Conservation (phyloP, 1,140 invertebrate species). For the Bicyclus anynana region DNA sequence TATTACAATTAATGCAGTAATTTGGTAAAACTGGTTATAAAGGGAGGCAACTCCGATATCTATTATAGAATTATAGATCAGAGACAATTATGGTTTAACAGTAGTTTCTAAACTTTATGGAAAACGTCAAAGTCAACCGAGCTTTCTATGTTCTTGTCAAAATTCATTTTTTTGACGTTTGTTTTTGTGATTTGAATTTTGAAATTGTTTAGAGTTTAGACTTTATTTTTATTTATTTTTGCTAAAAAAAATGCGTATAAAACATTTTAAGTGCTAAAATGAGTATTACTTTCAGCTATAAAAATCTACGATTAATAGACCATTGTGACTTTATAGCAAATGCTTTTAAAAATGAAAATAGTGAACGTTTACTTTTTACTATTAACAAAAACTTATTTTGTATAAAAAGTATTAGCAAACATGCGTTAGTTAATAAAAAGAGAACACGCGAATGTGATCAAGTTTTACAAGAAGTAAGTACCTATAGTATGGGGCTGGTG, state of each 20-base stretch:
- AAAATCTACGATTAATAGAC: constrained; percentile 37
- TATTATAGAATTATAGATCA: no score
- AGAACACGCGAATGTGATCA: constrained; percentile 21
- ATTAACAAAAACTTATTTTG: constrained; percentile 38
- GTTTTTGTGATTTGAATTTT: no score
- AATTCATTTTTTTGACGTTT: no score
- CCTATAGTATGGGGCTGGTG: background rate
- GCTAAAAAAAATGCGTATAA: background rate
- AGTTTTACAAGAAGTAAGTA: constrained; percentile 35
- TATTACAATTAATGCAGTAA: no score
- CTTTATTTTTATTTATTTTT: no score
- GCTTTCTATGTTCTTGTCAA: no score
- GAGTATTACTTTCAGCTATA: constrained; percentile 31
- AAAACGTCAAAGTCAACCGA: no score
- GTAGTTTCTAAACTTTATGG: no score
- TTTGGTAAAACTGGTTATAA: no score
- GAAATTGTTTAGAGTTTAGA: no score
- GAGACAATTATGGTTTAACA: no score
- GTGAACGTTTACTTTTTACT: constrained; percentile 11
- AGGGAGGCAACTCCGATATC: no score
- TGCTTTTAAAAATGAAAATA: constrained; percentile 32
- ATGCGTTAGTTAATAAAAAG: constrained; percentile 29
- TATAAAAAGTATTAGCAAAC: constrained; percentile 29
- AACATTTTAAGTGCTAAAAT: constrained; percentile 15
- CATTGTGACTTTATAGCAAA: constrained; percentile 39